A percentile compares a stretch with the other conserved stretches of the same genome.
Evolutionary conservation across 2,113 vertebrate species (phyloP).

Genomic region (Phyllostomus hastatus): DNA sequence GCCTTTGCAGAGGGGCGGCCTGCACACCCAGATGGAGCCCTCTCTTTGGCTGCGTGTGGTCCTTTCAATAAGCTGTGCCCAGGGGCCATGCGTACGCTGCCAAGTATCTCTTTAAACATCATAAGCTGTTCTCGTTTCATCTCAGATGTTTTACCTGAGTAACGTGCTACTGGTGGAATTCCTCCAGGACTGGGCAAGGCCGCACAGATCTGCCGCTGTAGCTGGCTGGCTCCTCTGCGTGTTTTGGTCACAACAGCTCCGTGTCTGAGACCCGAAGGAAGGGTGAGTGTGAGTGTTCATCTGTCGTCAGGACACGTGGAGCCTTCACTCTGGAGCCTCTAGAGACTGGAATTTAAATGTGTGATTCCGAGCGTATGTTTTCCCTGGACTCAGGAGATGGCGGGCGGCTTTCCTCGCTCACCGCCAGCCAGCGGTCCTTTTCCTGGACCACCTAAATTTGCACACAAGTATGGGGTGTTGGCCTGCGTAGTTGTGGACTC

Average conservation of each 20-base stretch:
- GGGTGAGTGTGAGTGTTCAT: conserved; percentile 38
- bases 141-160: conserved; percentile 40
- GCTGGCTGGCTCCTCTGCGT: conserved; percentile 36
- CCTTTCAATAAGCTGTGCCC: conserved; percentile 33
- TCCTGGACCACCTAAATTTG: conserved; percentile 6
- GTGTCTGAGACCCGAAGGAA: conserved; percentile 53
- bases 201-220: conserved; percentile 26
- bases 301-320: conserved; percentile 29
- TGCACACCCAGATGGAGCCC: background rate
- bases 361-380: conserved; percentile 52
- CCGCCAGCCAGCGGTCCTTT: conserved; percentile 36
- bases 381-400: conserved; percentile 52
- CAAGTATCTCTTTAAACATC: conserved; percentile 56
- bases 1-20: background rate
- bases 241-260: conserved; percentile 44
- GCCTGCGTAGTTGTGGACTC: background rate
- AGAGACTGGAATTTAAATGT: conserved; percentile 67
- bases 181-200: background rate
- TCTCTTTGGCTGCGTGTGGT: background rate
- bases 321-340: conserved; percentile 42
- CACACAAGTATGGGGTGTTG: background rate
- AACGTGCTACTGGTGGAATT: conserved; percentile 42
- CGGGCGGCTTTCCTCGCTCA: conserved; percentile 37
- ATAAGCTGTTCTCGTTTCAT: conserved; percentile 65
- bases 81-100: conserved; percentile 33